Evolutionary conservation across 2,113 vertebrate genomes (phyloP), one percentile per base, ranked within the genome.

Genomic region (Hassar affinis): DNA sequence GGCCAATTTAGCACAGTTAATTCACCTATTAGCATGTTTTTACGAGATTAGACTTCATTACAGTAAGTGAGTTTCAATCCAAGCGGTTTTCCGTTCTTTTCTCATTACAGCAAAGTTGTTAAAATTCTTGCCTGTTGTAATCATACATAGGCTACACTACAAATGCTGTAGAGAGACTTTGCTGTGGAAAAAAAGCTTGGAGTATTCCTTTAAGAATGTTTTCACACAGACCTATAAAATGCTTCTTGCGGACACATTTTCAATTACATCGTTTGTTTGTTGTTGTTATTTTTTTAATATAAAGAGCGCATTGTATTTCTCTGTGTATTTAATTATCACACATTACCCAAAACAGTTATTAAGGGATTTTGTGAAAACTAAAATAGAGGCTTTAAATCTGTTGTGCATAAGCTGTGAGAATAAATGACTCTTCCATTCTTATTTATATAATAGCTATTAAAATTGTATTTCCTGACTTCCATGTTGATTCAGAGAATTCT

Each of bases 181-280:
- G 35, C 15, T 0, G 17, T 30, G 30, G 30, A 1, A 62, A 62
- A 62, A 62, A 30, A 20, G 1, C 17, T 54, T 54, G 57, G n/a
- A 27, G 30, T 38, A 38, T 68, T 38, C 33, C 8, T 68, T 93
- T 92, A 91, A 85, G 86, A 68, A 88, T 87, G 92, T 89, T 86
- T 87, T 91, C 90, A 87, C 78, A 27, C 80, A 74, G 64, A 74
- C 76, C 72, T 69, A 20, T 59, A 18, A 56, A 11, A 27, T 7
- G 6, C 2, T 33, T 35, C 1, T 7, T 17, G n/a, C 15, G 35
- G 2, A 17, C 62, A 64, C 15, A 64, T 62, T 62, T 14, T 30
- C 6, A 27, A 62, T 30, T 62, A 15, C 10, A 27, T 12, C 6
- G n/a, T 11, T 8, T 8, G 6, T 64, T 7, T 12, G 18, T 27